Percentiles rank a stretch among this genome's conserved stretches.
Conservation (phyloP, 2,113 vertebrate genomes). For the Chloebia gouldiae region DNA sequence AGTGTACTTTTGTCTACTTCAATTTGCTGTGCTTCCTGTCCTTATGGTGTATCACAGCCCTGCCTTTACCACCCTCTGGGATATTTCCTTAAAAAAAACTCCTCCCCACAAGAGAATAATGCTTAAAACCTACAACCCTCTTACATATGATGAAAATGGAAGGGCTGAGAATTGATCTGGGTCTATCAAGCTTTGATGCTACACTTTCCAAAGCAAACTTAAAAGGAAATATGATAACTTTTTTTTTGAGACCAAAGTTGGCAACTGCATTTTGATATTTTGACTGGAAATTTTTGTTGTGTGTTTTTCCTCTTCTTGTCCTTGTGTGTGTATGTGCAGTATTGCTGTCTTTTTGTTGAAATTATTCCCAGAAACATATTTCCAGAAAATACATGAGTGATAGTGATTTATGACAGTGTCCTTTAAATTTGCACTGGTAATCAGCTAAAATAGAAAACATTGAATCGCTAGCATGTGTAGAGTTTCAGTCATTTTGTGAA, state of each 20-base stretch:
- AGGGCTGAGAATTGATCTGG: not conserved
- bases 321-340: fast-evolving
- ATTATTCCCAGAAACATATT: not conserved
- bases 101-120: not conserved
- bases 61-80: not conserved
- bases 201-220: not conserved
- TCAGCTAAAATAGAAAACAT: not conserved
- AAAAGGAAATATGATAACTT: not conserved
- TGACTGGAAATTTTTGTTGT: not conserved
- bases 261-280: not conserved
- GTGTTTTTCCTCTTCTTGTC: not conserved
- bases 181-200: not conserved
- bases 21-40: not conserved
- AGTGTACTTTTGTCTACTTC: not conserved
- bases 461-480: not conserved
- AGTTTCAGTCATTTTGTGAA: not conserved
- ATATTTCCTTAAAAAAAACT: not conserved
- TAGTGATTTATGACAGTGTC: not conserved
- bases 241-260: not conserved
- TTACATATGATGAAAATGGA: not conserved
- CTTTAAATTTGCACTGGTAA: not conserved
- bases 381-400: not conserved
- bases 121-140: not conserved
- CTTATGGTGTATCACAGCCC: not conserved
- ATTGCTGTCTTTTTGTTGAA: not conserved